Conservation (phyloP, 2,888 invertebrate species). For the Tiphia femorata region DNA sequence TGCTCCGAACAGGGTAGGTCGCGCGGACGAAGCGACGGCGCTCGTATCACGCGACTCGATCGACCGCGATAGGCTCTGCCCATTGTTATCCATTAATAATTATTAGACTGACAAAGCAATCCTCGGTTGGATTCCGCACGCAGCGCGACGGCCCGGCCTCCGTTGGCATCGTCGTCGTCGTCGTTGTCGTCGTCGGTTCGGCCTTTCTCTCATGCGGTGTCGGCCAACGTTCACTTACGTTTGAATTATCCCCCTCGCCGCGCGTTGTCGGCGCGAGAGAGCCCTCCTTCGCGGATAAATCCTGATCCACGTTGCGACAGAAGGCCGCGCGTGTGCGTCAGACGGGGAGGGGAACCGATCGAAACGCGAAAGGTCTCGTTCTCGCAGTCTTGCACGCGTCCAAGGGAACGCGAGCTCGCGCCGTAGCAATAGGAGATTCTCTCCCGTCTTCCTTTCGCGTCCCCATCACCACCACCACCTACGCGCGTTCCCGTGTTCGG, state of each 20-base stretch:
- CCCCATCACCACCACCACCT: not conserved
- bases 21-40: not conserved
- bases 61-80: not conserved
- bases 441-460: not conserved
- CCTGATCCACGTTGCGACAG: constrained; percentile 20
- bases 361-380: constrained; percentile 12
- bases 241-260: constrained; percentile 12
- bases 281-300: constrained; percentile 15
- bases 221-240: not conserved
- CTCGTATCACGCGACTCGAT: not conserved
- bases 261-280: not conserved
- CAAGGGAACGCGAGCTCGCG: no score
- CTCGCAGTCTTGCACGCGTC: not conserved
- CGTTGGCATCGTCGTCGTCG: not conserved
- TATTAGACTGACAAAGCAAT: not conserved
- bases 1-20: not conserved
- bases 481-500: not conserved
- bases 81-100: constrained; percentile 3
- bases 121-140: not conserved
- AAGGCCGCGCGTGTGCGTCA: constrained; percentile 5
- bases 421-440: no score
- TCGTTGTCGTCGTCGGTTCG: not conserved
- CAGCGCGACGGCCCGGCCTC: constrained; percentile 2
- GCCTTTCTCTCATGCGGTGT: constrained; percentile 5
- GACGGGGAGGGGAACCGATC: constrained; percentile 7